Evolutionary conservation across 1,140 invertebrate genomes (phyloP).

Genomic region (Octopus sinensis): DNA sequence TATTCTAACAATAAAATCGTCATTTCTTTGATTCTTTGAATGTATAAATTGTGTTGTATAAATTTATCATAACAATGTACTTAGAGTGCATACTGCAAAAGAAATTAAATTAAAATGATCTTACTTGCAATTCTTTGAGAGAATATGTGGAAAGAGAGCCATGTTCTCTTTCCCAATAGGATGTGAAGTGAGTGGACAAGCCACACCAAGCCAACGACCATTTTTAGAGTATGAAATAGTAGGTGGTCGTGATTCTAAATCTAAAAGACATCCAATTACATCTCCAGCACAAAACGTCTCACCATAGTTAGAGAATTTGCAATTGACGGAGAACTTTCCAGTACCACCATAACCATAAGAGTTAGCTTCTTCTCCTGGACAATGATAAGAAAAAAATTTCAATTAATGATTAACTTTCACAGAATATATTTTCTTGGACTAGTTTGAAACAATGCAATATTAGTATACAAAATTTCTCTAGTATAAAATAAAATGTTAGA

Average conservation of each 20-base stretch:
- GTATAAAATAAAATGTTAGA: no score
- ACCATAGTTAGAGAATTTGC: conserved; percentile 76
- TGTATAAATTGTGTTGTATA: no score
- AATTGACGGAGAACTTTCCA: conserved; percentile 71
- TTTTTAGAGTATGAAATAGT: conserved; percentile 79
- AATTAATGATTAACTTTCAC: neutral
- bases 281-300: conserved; percentile 69
- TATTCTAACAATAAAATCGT: no score
- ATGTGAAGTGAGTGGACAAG: conserved; percentile 56
- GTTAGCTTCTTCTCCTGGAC: conserved; percentile 65
- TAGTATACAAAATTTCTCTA: no score
- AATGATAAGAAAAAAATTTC: neutral
- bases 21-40: no score
- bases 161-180: conserved; percentile 52
- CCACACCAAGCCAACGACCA: conserved; percentile 69
- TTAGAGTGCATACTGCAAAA: neutral
- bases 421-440: neutral
- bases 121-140: conserved; percentile 74
- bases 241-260: conserved; percentile 58
- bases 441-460: no score
- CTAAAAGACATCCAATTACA: conserved; percentile 72
- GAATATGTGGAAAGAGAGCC: conserved; percentile 78
- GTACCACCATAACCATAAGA: conserved; percentile 81
- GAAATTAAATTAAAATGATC: conserved; percentile 10
- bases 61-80: no score